Evolutionary conservation across 2,888 invertebrate species (phyloP).

Genomic region (Caenorhabditis imperialis): DNA sequence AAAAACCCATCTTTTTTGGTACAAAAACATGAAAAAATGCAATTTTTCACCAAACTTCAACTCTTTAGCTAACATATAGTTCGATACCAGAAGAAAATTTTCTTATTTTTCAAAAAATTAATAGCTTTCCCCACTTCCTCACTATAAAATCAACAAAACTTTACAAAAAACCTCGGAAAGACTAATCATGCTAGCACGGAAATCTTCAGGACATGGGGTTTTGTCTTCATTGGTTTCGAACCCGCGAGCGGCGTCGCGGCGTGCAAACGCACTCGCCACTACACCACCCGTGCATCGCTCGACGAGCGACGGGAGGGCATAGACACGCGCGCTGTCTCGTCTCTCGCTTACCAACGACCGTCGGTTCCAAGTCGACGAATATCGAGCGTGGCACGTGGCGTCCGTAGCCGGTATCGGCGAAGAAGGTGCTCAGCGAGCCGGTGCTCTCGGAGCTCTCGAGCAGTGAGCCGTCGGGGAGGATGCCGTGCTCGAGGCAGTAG

Average conservation of each 20-base stretch:
- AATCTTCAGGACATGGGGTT: constrained; percentile 48
- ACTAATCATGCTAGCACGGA: constrained; percentile 55
- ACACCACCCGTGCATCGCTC: constrained; percentile 31
- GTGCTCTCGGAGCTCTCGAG: constrained; percentile 51
- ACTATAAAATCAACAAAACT: too few relatives aligned
- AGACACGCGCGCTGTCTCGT: background rate
- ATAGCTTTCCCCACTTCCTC: too few relatives aligned
- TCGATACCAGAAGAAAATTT: too few relatives aligned
- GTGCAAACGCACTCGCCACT: constrained; percentile 21
- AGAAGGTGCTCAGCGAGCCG: constrained; percentile 90
- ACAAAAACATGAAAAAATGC: too few relatives aligned
- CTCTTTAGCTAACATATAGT: too few relatives aligned
- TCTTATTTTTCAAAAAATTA: too few relatives aligned
- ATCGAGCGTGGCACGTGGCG: constrained; percentile 79
- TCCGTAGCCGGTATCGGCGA: constrained; percentile 84
- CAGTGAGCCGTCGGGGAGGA: constrained; percentile 80
- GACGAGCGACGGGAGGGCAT: background rate
- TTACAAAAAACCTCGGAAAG: constrained; percentile 49
- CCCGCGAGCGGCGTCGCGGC: constrained; percentile 4
- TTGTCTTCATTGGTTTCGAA: constrained; percentile 49
- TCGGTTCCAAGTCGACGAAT: constrained; percentile 67
- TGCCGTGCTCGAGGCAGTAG: constrained; percentile 81
- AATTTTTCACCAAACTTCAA: too few relatives aligned
- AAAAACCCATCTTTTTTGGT: too few relatives aligned
- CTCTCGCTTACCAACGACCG: constrained; percentile 61